Evolutionary conservation across 2,888 invertebrate species (phyloP).

Genomic region (Marronus borbonicus): DNA sequence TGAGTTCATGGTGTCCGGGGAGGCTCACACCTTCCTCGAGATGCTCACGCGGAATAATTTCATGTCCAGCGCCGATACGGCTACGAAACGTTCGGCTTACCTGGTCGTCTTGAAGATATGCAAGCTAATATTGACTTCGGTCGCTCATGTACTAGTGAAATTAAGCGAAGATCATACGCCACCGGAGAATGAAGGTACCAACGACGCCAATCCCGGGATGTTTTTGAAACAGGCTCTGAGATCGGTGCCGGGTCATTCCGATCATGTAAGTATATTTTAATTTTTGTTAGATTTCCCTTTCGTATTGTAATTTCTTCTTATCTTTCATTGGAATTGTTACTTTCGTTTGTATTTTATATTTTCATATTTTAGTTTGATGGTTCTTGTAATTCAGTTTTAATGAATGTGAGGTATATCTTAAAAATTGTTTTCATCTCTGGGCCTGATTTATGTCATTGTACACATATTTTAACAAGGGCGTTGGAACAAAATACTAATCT

Average conservation of each 20-base stretch:
- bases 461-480: no score
- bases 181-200: slow-evolving; percentile 65
- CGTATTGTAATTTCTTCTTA: no score
- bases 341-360: no score
- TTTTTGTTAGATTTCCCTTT: no score
- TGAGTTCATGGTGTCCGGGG: slow-evolving; percentile 79
- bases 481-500: no score
- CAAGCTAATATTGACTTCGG: slow-evolving; percentile 89
- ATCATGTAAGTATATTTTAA: slow-evolving; percentile 75
- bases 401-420: no score
- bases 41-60: slow-evolving; percentile 90
- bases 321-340: no score
- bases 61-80: slow-evolving; percentile 83
- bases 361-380: no score
- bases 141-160: slow-evolving; percentile 84
- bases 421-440: no score
- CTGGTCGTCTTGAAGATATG: slow-evolving; percentile 90
- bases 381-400: no score
- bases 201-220: slow-evolving; percentile 70
- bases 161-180: slow-evolving; percentile 69
- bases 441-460: no score
- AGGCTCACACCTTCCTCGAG: slow-evolving; percentile 81
- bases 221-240: slow-evolving; percentile 87
- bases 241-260: slow-evolving; percentile 88
- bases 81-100: slow-evolving; percentile 82